Evolutionary conservation across 2,113 vertebrate species (phyloP).

Genomic region (Neogobius melanostomus): DNA sequence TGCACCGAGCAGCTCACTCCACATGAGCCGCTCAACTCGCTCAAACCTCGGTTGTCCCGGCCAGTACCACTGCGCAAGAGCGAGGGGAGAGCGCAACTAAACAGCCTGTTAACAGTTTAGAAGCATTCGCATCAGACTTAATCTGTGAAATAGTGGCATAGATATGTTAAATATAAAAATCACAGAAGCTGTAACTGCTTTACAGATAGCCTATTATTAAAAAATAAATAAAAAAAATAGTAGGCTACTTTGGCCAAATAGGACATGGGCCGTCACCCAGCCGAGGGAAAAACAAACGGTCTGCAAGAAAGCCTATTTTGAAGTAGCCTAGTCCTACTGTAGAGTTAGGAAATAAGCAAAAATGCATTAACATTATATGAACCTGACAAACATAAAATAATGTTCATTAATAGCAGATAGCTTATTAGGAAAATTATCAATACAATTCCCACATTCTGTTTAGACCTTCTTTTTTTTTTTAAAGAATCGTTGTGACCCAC

Average conservation of each 20-base stretch:
- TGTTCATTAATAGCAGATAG: no score
- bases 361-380: no score
- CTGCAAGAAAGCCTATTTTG: slow-evolving; percentile 23
- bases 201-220: neutral
- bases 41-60: slow-evolving; percentile 74
- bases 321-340: slow-evolving; percentile 16
- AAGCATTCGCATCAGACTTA: neutral
- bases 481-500: no score
- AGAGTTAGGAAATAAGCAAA: no score
- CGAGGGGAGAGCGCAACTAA: slow-evolving; percentile 26
- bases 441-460: no score
- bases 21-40: slow-evolving; percentile 56
- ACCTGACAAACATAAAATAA: no score
- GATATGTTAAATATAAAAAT: neutral
- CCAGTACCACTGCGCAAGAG: slow-evolving; percentile 49
- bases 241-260: neutral
- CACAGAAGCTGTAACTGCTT: neutral
- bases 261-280: slow-evolving; percentile 49
- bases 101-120: rapidly evolving
- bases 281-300: slow-evolving; percentile 57
- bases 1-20: slow-evolving; percentile 51
- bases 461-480: no score
- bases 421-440: no score
- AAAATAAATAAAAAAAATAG: neutral
- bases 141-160: no score